Percentiles rank a stretch among this genome's conserved stretches.
phyloP scores from a whole-genome alignment of 2,113 vertebrate genomes.

The Morone chrysops region DNA sequence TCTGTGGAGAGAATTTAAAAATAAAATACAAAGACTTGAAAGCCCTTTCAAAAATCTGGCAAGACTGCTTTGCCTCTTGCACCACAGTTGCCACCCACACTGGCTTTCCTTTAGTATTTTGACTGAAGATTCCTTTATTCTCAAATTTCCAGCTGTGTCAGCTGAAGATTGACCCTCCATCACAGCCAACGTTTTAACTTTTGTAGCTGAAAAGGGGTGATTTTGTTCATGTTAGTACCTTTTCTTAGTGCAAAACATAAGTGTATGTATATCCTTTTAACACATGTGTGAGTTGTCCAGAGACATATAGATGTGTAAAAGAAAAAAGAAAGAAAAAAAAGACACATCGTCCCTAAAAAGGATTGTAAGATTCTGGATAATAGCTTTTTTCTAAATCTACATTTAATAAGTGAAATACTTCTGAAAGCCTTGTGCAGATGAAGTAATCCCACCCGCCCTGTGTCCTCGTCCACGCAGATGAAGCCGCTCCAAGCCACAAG shows the following conservation, averaged over 20 bases:
- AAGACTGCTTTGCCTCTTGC: conserved; percentile 14
- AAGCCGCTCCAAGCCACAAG: conserved; percentile 57
- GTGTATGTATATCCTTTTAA: background rate
- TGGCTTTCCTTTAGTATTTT: conserved; percentile 15
- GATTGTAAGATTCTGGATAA: background rate
- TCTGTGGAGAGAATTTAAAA: background rate
- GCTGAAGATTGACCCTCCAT: background rate
- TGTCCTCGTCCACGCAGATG: conserved; percentile 52
- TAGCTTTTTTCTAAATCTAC: background rate
- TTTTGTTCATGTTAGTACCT: background rate
- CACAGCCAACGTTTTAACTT: background rate
- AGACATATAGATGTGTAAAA: conserved; percentile 11
- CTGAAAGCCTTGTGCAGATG: conserved; percentile 32
- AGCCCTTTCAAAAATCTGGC: conserved; percentile 27
- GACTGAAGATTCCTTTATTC: conserved; percentile 5
- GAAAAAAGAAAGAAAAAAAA: background rate
- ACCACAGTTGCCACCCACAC: conserved; percentile 1
- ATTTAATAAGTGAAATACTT: conserved; percentile 29
- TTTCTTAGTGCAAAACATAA: background rate
- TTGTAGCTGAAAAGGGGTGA: background rate
- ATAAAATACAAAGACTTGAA: conserved; percentile 4
- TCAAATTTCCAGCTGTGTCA: conserved; percentile 9
- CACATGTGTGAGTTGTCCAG: background rate
- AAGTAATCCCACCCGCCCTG: conserved; percentile 61
- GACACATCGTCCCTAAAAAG: background rate